Percentiles rank a stretch among this genome's conserved stretches.
Conservation (phyloP, 1,140 invertebrate genomes). For the Cydia fagiglandana region DNA sequence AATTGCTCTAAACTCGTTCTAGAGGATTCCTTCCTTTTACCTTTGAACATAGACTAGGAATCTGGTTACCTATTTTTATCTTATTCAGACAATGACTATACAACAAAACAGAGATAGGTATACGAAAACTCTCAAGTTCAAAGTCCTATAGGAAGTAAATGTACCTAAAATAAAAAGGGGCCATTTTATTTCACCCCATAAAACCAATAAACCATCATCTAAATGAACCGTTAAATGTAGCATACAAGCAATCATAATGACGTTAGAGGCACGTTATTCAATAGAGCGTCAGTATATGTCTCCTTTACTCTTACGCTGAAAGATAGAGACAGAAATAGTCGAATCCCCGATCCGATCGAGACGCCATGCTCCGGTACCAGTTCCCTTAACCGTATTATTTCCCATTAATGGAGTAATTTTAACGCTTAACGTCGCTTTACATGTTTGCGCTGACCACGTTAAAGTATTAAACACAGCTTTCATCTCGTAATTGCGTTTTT, state of each 20-base stretch:
- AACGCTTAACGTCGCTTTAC: constrained; percentile 16
- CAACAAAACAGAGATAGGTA: too few relatives aligned
- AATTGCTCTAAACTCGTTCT: too few relatives aligned
- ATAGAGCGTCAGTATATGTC: not conserved
- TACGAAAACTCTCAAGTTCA: too few relatives aligned
- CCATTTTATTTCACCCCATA: constrained; percentile 3
- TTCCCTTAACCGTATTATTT: constrained; percentile 1
- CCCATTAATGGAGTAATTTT: constrained; percentile 30
- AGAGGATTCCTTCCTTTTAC: too few relatives aligned
- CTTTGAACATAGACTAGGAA: too few relatives aligned
- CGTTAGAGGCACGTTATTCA: not conserved
- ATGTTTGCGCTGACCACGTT: constrained; percentile 20
- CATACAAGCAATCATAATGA: constrained; percentile 7
- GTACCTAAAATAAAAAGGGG: not conserved
- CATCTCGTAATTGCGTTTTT: constrained; percentile 27
- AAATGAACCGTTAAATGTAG: constrained; percentile 21
- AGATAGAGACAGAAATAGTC: not conserved
- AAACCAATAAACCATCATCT: constrained; percentile 25
- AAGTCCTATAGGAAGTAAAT: not conserved
- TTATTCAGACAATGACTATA: too few relatives aligned
- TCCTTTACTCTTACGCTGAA: not conserved
- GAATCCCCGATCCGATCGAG: not conserved
- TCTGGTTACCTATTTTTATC: too few relatives aligned
- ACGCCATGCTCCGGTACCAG: not conserved
- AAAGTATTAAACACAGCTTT: constrained; percentile 27